These are phyloP conservation scores for Amiota minor DNA, from an alignment of 2,888 invertebrate genomes.

Conservation along the genomic window DNA sequence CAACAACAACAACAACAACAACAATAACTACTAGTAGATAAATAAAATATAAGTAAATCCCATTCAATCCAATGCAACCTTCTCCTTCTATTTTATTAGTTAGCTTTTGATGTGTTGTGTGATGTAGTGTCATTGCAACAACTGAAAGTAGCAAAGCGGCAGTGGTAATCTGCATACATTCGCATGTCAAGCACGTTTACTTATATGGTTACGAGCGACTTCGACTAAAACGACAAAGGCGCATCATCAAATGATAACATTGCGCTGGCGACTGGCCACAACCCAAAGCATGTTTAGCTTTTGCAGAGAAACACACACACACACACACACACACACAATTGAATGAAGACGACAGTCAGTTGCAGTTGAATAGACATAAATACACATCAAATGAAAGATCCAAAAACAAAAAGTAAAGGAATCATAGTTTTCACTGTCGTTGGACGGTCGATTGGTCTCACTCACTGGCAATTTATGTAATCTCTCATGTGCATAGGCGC, in stretches of 20 bases:
- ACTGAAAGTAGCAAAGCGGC: neutral
- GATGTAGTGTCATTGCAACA: neutral
- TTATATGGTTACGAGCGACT: neutral
- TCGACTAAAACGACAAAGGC: neutral
- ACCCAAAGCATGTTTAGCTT: too few species aligned
- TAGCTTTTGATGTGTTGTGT: neutral
- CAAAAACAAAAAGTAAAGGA: neutral
- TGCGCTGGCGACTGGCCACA: neutral
- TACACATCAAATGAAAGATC: neutral
- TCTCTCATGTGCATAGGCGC: conserved; percentile 10
- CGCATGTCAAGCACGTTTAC: conserved; percentile 50
- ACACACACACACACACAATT: too few species aligned
- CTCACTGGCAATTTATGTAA: conserved; percentile 12
- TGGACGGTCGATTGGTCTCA: neutral
- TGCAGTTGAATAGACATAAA: conserved; percentile 9
- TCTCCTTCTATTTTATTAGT: neutral
- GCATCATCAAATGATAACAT: conserved; percentile 3
- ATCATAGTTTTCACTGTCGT: conserved; percentile 12
- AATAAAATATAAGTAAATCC: neutral
- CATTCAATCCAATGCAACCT: conserved; percentile 1
- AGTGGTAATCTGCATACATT: conserved; percentile 31
- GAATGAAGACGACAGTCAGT: neutral
- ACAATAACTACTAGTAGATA: neutral
- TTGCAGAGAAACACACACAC: too few species aligned
- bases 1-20: neutral